Evolutionary conservation across 1,140 invertebrate genomes (phyloP).

Genomic region (Chironomus striatipennis): DNA sequence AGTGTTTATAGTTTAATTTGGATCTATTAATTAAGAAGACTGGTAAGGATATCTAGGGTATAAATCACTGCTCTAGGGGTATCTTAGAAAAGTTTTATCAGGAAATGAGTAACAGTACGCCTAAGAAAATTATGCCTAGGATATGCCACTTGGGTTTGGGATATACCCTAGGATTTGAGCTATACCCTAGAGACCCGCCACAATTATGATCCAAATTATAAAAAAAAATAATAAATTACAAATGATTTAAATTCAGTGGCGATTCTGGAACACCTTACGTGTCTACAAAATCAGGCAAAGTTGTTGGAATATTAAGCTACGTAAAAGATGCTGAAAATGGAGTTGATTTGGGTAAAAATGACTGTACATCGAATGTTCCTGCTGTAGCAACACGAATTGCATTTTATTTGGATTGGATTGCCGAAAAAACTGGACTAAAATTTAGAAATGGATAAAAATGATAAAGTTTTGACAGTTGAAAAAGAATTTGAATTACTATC

Average conservation of each 20-base stretch:
- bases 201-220: too few relatives aligned
- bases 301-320: constrained; percentile 4
- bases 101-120: too few relatives aligned
- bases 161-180: too few relatives aligned
- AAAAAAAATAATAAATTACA: too few relatives aligned
- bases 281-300: background rate
- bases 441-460: too few relatives aligned
- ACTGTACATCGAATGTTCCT: background rate
- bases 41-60: too few relatives aligned
- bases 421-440: background rate
- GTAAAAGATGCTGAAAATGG: constrained; percentile 7
- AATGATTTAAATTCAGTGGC: too few relatives aligned
- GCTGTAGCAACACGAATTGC: background rate
- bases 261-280: background rate
- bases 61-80: background rate
- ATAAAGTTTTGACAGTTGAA: too few relatives aligned
- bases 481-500: too few relatives aligned
- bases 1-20: background rate
- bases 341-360: background rate
- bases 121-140: too few relatives aligned
- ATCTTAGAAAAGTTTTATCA: background rate
- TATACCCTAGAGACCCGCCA: too few relatives aligned
- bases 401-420: background rate
- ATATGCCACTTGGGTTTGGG: too few relatives aligned
- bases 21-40: background rate